A percentile compares a stretch with the other conserved stretches of the same genome.
Evolutionary conservation across 2,888 invertebrate genomes (phyloP).

Genomic region (Acanthococcus lagerstroemiae): DNA sequence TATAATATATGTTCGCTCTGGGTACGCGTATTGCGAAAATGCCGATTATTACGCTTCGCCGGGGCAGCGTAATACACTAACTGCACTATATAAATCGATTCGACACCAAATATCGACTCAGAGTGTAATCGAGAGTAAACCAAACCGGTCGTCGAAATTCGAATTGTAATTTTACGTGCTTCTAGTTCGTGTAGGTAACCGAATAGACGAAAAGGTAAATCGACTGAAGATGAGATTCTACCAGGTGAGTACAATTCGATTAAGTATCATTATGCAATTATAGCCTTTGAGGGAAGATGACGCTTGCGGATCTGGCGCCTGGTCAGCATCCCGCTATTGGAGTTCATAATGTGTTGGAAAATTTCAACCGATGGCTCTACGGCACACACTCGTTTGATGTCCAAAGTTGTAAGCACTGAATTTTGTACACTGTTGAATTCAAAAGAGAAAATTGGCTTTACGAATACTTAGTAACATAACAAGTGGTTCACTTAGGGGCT

Average conservation of each 20-base stretch:
- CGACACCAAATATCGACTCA: not conserved
- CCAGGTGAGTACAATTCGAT: not conserved
- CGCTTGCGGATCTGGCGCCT: too few species aligned
- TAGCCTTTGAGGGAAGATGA: too few species aligned
- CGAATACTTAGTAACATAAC: too few species aligned
- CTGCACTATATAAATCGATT: constrained; percentile 7
- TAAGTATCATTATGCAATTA: too few species aligned
- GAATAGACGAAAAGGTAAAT: not conserved
- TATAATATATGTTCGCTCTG: not conserved
- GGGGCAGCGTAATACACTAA: not conserved
- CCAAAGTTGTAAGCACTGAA: too few species aligned
- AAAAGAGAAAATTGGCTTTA: too few species aligned
- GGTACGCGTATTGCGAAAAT: constrained; percentile 2
- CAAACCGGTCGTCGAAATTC: not conserved
- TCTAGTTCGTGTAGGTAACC: not conserved
- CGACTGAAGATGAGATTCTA: not conserved
- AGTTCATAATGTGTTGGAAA: too few species aligned
- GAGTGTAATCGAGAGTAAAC: not conserved
- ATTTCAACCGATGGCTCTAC: too few species aligned
- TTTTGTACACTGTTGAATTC: too few species aligned
- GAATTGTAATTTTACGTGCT: not conserved
- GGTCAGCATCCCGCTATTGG: too few species aligned
- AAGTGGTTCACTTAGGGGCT: too few species aligned
- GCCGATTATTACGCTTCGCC: constrained; percentile 12
- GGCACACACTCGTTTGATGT: too few species aligned